Evolutionary conservation across 1,140 invertebrate genomes (phyloP).

Genomic region (Paralvinella palmiformis): DNA sequence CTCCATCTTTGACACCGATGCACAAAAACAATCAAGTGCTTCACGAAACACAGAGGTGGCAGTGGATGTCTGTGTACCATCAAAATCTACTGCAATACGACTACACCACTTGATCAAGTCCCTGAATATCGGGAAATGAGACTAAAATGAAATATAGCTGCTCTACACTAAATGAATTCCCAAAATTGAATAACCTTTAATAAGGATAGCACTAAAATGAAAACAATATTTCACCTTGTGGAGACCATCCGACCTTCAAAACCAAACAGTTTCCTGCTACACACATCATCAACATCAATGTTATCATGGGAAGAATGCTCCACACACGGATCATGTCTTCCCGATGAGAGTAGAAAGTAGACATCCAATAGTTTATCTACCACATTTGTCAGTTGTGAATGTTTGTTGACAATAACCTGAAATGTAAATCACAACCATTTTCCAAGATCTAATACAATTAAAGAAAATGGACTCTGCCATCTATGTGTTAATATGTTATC

Average conservation of each 20-base stretch:
- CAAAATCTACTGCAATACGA: slow-evolving; percentile 67
- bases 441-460: too few relatives aligned
- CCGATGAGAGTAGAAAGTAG: slow-evolving; percentile 72
- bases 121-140: slow-evolving; percentile 27
- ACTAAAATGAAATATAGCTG: neutral
- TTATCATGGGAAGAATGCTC: slow-evolving; percentile 19
- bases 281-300: slow-evolving; percentile 20
- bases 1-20: slow-evolving; percentile 60
- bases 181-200: too few relatives aligned
- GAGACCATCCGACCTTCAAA: slow-evolving; percentile 48
- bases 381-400: slow-evolving; percentile 68
- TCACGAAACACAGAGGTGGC: slow-evolving; percentile 77
- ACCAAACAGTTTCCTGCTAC: slow-evolving; percentile 37
- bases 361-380: slow-evolving; percentile 73
- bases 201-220: too few relatives aligned
- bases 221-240: slow-evolving; percentile 51
- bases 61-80: slow-evolving; percentile 66
- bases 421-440: too few relatives aligned
- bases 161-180: neutral
- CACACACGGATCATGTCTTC: slow-evolving; percentile 54
- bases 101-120: slow-evolving; percentile 91
- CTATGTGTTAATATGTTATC: too few relatives aligned
- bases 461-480: too few relatives aligned
- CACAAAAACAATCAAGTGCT: slow-evolving; percentile 85
- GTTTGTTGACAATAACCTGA: slow-evolving; percentile 50